phyloP scores from a whole-genome alignment of 2,113 vertebrate species.

The Chroicocephalus ridibundus region DNA sequence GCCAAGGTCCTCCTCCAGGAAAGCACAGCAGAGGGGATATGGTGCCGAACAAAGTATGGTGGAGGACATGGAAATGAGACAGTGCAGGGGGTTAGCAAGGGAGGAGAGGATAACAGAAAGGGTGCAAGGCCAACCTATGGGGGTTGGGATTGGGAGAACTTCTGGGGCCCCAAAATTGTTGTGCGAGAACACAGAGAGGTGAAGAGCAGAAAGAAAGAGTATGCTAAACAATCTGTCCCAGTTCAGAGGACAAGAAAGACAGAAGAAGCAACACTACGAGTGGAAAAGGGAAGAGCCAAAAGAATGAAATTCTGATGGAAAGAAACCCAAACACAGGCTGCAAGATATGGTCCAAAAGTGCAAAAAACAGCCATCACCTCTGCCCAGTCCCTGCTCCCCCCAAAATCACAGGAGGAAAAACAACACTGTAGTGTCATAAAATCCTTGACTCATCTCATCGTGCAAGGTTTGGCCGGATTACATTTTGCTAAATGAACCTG shows the following conservation, averaged over 20 bases:
- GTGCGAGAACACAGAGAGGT: not conserved
- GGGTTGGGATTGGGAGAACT: not conserved
- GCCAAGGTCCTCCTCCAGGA: not conserved
- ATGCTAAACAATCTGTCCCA: not conserved
- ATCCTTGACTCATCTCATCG: not conserved
- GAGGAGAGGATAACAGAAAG: not conserved
- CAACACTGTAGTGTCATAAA: not conserved
- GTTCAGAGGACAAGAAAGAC: not conserved
- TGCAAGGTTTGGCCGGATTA: not conserved
- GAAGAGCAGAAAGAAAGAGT: not conserved
- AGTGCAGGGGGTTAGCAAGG: not conserved
- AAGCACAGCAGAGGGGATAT: not conserved
- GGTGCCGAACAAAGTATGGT: not conserved
- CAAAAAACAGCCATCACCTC: not conserved
- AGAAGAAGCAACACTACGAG: not conserved
- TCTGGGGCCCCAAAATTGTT: not conserved
- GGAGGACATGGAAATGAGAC: not conserved
- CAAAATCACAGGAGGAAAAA: not conserved
- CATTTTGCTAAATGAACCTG: not conserved
- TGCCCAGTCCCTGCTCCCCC: not conserved
- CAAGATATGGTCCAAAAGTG: not conserved
- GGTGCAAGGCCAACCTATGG: not conserved
- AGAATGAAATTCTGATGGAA: not conserved
- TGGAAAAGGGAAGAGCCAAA: not conserved
- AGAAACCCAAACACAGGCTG: not conserved